phyloP scores from a whole-genome alignment of 2,888 invertebrate genomes.

The Capitulum mitella region DNA sequence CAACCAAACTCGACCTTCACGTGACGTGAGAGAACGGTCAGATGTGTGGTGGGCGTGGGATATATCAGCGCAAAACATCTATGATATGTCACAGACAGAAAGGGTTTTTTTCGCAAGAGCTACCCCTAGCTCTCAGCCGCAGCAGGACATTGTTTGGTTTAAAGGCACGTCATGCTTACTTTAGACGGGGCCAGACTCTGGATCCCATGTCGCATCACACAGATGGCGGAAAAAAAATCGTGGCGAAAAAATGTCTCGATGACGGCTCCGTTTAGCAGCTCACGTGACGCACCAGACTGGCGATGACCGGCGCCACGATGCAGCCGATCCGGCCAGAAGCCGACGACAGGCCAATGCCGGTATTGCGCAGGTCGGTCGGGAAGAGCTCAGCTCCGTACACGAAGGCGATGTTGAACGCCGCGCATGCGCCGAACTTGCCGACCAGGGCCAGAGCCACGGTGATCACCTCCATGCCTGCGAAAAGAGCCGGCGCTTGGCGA shows the following conservation, averaged over 20 bases:
- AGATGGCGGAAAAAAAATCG: background rate
- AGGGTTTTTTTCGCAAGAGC: too few relatives aligned
- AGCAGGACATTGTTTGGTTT: background rate
- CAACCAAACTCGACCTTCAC: too few relatives aligned
- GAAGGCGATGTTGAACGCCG: conserved; percentile 77
- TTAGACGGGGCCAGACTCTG: background rate
- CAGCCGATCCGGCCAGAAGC: conserved; percentile 78
- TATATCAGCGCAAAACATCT: too few relatives aligned
- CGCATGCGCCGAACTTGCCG: conserved; percentile 71
- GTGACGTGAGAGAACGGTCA: too few relatives aligned
- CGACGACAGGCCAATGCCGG: conserved; percentile 74
- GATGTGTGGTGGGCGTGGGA: too few relatives aligned
- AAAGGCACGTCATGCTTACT: background rate
- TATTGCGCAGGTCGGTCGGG: conserved; percentile 79
- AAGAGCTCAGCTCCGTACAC: conserved; percentile 86
- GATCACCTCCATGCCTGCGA: background rate
- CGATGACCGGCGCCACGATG: conserved; percentile 72
- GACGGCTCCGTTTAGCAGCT: background rate
- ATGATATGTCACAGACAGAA: too few relatives aligned
- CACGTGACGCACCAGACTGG: background rate
- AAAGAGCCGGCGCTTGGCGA: too few relatives aligned
- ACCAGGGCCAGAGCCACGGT: conserved; percentile 57
- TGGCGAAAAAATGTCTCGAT: background rate
- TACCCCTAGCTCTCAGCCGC: background rate
- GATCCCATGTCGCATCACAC: too few relatives aligned